Conservation (phyloP, 1,140 invertebrate species). For the Lethrus apterus region DNA sequence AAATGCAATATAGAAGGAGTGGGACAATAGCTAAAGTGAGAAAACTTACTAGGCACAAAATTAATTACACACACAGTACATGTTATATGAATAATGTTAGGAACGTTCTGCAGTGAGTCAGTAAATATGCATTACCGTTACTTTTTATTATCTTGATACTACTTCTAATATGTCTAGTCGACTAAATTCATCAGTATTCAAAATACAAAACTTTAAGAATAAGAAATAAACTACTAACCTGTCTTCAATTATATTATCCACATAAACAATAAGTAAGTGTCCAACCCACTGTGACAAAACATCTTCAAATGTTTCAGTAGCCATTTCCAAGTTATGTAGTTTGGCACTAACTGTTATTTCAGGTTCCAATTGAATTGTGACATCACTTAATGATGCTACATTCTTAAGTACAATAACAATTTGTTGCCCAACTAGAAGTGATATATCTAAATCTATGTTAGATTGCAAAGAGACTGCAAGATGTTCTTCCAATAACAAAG, state of each 20-base stretch:
- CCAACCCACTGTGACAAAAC: slow-evolving; percentile 38
- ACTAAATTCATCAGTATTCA: background rate
- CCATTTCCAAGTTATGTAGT: slow-evolving; percentile 29
- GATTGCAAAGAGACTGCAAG: slow-evolving; percentile 32
- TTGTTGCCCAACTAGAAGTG: slow-evolving; percentile 30
- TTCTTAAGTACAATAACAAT: slow-evolving; percentile 26
- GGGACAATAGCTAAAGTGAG: too few species aligned
- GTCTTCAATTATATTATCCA: slow-evolving; percentile 49
- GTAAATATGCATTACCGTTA: too few species aligned
- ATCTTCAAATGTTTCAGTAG: slow-evolving; percentile 27
- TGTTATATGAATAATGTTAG: too few species aligned
- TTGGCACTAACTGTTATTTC: slow-evolving; percentile 25
- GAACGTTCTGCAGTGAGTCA: too few species aligned
- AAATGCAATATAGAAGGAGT: too few species aligned
- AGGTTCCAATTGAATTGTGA: slow-evolving; percentile 26
- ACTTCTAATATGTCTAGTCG: too few species aligned
- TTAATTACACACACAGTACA: too few species aligned
- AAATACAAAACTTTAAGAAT: background rate
- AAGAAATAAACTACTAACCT: slow-evolving; percentile 40
- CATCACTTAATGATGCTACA: slow-evolving; percentile 28
- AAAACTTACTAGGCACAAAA: too few species aligned
- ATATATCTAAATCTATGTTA: slow-evolving; percentile 23
- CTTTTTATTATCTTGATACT: too few species aligned
- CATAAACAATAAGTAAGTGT: slow-evolving; percentile 45
- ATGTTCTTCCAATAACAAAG: slow-evolving; percentile 40